These are phyloP conservation scores for Dermolepida albohirtum DNA, from an alignment of 2,888 invertebrate species.

Conservation along the genomic window DNA sequence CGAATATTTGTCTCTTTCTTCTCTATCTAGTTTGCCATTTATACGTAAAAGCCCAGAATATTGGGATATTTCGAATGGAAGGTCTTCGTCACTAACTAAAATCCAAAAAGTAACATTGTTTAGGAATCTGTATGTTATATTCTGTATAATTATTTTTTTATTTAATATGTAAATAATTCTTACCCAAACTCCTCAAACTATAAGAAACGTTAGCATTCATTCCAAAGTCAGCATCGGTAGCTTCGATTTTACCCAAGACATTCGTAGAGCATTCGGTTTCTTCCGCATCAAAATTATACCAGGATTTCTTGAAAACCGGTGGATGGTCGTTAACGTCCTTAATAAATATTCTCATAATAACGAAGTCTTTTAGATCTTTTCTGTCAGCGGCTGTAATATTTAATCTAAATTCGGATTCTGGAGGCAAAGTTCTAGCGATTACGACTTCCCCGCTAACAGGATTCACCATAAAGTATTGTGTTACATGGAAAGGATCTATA, in stretches of 20 bases:
- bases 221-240: slow-evolving; percentile 84
- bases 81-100: slow-evolving; percentile 60
- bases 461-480: slow-evolving; percentile 81
- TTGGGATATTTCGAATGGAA: slow-evolving; percentile 80
- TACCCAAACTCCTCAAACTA: slow-evolving; percentile 66
- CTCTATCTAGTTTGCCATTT: slow-evolving; percentile 82
- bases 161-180: no score
- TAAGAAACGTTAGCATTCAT: slow-evolving; percentile 84
- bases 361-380: slow-evolving; percentile 78
- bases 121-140: no score
- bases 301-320: slow-evolving; percentile 84
- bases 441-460: slow-evolving; percentile 80
- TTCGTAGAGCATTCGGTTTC: slow-evolving; percentile 81
- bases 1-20: slow-evolving; percentile 76
- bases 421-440: slow-evolving; percentile 76
- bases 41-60: slow-evolving; percentile 77
- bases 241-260: slow-evolving; percentile 81
- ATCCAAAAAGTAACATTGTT: no score
- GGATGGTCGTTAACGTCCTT: slow-evolving; percentile 87
- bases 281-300: slow-evolving; percentile 84
- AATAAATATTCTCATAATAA: slow-evolving; percentile 78
- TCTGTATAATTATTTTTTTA: no score
- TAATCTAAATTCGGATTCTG: slow-evolving; percentile 80
- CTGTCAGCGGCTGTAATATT: slow-evolving; percentile 82
- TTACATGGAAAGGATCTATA: slow-evolving; percentile 67